Evolutionary conservation across 2,113 vertebrate species (phyloP).

Genomic region (Hyla sarda): DNA sequence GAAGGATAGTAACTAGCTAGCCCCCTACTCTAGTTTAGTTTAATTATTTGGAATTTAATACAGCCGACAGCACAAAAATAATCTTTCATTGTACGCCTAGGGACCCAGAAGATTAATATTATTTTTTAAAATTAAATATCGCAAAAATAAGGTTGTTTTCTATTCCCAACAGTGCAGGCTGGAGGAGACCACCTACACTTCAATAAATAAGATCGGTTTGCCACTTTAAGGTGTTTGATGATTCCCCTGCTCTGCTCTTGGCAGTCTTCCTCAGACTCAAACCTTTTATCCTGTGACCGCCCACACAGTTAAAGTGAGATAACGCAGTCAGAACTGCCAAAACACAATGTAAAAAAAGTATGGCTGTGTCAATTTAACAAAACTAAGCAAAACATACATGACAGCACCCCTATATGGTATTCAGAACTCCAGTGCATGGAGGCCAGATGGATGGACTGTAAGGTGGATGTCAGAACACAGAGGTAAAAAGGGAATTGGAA

Average conservation of each 20-base stretch:
- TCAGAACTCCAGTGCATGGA: neutral
- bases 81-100: neutral
- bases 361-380: constrained; percentile 11
- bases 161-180: neutral
- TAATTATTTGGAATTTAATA: neutral
- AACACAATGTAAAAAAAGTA: constrained; percentile 19
- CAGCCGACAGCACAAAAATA: neutral
- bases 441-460: neutral
- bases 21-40: too few relatives aligned
- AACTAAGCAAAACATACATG: constrained; percentile 19
- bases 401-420: constrained; percentile 4
- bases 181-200: constrained; percentile 25
- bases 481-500: neutral
- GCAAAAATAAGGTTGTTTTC: neutral
- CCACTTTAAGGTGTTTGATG: constrained; percentile 28
- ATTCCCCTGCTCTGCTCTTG: constrained; percentile 28
- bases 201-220: neutral
- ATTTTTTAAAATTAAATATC: neutral
- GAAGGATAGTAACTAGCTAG: too few relatives aligned
- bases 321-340: constrained; percentile 40
- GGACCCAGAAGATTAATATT: neutral
- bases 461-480: neutral
- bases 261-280: constrained; percentile 20
- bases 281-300: constrained; percentile 47
- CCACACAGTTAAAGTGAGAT: constrained; percentile 45